Conservation (phyloP, 1,140 invertebrate genomes). For the Drosophila mauritiana region DNA sequence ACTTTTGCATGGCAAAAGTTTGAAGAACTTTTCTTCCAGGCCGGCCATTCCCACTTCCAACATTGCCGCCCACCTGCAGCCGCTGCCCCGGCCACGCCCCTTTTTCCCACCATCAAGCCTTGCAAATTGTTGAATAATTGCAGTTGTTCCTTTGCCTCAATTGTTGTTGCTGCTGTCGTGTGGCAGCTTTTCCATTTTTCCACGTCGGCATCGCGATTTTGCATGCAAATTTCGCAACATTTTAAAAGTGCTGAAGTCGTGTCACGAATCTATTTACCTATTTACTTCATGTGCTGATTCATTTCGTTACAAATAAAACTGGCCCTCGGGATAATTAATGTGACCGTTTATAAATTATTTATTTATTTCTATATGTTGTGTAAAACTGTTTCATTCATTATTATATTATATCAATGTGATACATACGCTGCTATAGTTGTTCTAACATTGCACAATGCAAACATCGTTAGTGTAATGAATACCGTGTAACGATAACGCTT, state of each 20-base stretch:
- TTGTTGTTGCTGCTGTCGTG: constrained; percentile 33
- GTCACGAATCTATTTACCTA: neutral
- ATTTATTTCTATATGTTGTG: neutral
- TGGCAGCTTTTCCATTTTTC: constrained; percentile 63
- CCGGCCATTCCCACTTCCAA: constrained; percentile 1
- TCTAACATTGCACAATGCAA: neutral
- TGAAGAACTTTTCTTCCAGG: constrained; percentile 45
- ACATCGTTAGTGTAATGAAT: constrained; percentile 3
- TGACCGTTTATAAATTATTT: neutral
- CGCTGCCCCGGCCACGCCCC: neutral
- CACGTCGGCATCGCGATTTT: constrained; percentile 43
- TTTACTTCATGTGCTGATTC: too few species aligned
- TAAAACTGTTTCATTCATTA: too few species aligned
- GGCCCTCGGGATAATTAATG: neutral
- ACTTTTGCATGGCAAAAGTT: constrained; percentile 46
- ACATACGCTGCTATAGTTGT: too few species aligned
- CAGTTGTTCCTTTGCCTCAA: constrained; percentile 52
- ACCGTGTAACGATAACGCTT: neutral
- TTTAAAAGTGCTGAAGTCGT: neutral
- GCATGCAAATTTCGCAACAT: constrained; percentile 50
- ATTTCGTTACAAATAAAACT: neutral
- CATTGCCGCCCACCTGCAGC: constrained; percentile 5
- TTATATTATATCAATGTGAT: too few species aligned
- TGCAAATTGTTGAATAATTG: constrained; percentile 80
- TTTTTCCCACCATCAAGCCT: constrained; percentile 33